Percentiles rank a stretch among this genome's conserved stretches.
These are phyloP conservation scores for Cyaniris semiargus DNA, from an alignment of 2,888 invertebrate species.

Conservation along the genomic window DNA sequence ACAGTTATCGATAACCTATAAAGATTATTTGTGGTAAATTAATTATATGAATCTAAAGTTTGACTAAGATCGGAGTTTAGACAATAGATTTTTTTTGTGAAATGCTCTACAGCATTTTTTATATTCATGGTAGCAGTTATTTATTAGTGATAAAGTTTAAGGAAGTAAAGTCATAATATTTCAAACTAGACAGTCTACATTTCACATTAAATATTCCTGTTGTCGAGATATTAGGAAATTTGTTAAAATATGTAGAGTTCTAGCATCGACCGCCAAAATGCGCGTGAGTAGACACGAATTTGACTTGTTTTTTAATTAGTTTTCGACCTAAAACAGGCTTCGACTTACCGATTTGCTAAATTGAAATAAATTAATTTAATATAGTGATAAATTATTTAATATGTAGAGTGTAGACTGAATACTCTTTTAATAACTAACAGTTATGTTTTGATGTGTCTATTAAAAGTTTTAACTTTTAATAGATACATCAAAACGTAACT, in stretches of 20 bases:
- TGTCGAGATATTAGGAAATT: neutral
- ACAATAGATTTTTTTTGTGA: neutral
- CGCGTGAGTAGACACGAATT: constrained; percentile 1
- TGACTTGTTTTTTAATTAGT: neutral
- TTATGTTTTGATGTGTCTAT: constrained; percentile 4
- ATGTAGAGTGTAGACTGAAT: neutral
- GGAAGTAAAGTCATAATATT: neutral
- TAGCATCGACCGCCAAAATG: neutral
- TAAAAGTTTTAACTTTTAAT: too few relatives aligned
- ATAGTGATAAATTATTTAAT: constrained; percentile 7
- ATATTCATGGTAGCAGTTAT: neutral
- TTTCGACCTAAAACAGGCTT: neutral
- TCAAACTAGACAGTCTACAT: neutral
- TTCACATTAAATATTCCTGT: neutral
- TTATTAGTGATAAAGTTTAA: neutral
- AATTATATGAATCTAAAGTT: neutral
- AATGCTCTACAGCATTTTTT: neutral
- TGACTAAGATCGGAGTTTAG: neutral
- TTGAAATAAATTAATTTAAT: constrained; percentile 13
- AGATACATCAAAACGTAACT: too few relatives aligned
- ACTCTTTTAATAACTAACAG: neutral
- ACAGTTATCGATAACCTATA: constrained; percentile 17
- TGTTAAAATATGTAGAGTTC: constrained; percentile 29
- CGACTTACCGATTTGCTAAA: neutral
- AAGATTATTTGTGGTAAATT: constrained; percentile 14